Conservation (phyloP, 2,888 invertebrate genomes). For the Leucophenga maculata region DNA sequence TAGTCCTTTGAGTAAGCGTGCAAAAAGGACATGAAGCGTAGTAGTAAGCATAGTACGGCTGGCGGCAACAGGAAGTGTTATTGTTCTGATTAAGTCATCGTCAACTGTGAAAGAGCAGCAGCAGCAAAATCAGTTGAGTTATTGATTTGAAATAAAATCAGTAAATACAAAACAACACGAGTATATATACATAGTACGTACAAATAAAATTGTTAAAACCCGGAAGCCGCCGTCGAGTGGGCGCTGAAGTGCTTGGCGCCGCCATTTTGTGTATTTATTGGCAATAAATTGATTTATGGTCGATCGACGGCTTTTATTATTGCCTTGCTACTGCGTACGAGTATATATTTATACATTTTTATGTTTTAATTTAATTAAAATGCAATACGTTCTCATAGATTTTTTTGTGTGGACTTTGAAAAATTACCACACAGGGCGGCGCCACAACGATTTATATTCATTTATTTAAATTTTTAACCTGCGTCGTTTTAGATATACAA, state of each 20-base stretch:
- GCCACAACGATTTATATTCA: slow-evolving; percentile 52
- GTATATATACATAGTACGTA: neutral
- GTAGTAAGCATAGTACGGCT: neutral
- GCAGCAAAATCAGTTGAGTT: neutral
- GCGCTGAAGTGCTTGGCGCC: neutral
- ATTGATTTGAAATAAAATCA: slow-evolving; percentile 2
- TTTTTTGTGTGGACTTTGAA: slow-evolving; percentile 8
- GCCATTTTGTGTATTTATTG: slow-evolving; percentile 17
- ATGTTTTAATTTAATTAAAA: slow-evolving; percentile 25
- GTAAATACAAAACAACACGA: neutral
- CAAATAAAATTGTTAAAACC: neutral
- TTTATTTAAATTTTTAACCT: slow-evolving; percentile 43
- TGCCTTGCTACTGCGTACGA: neutral
- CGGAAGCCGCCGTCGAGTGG: neutral
- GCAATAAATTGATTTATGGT: slow-evolving; percentile 23
- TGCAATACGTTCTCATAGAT: slow-evolving; percentile 19
- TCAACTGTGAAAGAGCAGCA: neutral
- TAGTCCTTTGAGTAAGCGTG: slow-evolving; percentile 8
- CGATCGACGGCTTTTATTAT: neutral
- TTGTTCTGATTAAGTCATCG: neutral
- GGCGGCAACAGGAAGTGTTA: neutral
- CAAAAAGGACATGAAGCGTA: slow-evolving; percentile 10
- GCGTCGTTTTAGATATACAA: neutral
- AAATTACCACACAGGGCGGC: slow-evolving; percentile 51
- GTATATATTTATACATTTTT: neutral